Evolutionary conservation across 64 coral and sea anemone species (phyloP), one percentile per base, ranked within the genome.

Genomic region (Catalaphyllia jardinei): DNA sequence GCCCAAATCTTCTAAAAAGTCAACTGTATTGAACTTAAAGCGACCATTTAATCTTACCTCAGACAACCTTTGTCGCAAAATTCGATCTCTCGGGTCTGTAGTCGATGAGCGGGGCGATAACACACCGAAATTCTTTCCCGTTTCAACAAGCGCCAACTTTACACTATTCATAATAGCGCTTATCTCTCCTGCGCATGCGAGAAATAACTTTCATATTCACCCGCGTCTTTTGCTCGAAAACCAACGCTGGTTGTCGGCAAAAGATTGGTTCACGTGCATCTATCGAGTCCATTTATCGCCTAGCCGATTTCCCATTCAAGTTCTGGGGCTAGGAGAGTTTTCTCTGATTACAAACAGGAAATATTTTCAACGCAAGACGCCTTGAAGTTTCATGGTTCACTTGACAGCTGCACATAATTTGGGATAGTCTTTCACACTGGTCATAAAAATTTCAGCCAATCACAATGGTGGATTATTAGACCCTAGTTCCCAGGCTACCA

Each of bases 141-240:
- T 52, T 85, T 29, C 24, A 71, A 16, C 11, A 31, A 51, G 15
- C 81, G 81, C 12, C 20, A 71, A 35, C 81, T 24, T 39, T 38
- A 33, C 11, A 11, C 8, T 49, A n/a, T 80, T 83, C 35, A 69
- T 12, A 71, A 51, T 38, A 71, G 35, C 22, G 2, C 15, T 52
- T 79, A 42, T 85, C 33, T 85, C 33, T 85, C 33, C 62, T 85
- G 81, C 81, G 81, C 81, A 85, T 85, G 81, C 81, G 81, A 71
- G n/a, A 42, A 85, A 85, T 71, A 69, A 83, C 29, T 65, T 85
- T 42, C 39, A 12, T 64, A 71, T 69, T 71, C 62, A 28, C 62
- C 22, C 39, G 22, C 35, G 33, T 63, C 17, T 27, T 35, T 69
- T n/a, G 38, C 42, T 17, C 8, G 57, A 67, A 50, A 85, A 33